Percentiles rank a stretch among this genome's conserved stretches.
phyloP scores from a whole-genome alignment of 2,113 vertebrate species.

The Poecilia latipinna region DNA sequence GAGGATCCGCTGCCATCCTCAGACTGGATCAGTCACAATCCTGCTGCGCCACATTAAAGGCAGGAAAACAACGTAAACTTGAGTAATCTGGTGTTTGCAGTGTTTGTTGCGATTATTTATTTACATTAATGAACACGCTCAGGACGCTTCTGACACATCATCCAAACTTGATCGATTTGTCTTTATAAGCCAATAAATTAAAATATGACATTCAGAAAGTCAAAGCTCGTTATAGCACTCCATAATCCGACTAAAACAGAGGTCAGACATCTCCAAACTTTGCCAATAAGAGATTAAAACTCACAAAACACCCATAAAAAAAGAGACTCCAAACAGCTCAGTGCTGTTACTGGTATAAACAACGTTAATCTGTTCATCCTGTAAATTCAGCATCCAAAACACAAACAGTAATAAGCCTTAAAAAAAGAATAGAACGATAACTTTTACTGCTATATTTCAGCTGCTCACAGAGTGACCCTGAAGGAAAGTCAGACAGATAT shows the following conservation, averaged over 20 bases:
- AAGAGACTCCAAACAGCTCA: not conserved
- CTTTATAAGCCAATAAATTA: too few relatives aligned
- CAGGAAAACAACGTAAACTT: slow-evolving; percentile 13
- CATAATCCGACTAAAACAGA: not conserved
- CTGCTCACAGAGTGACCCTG: too few relatives aligned
- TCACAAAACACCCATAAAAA: not conserved
- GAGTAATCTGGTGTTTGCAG: slow-evolving; percentile 1
- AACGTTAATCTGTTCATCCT: not conserved
- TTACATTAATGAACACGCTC: slow-evolving; percentile 14
- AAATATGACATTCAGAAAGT: too few relatives aligned
- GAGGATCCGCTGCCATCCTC: slow-evolving; percentile 34
- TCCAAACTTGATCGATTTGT: too few relatives aligned
- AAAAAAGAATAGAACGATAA: not conserved
- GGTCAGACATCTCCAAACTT: not conserved
- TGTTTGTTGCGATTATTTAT: slow-evolving; percentile 7
- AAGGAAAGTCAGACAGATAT: too few relatives aligned
- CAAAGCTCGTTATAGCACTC: too few relatives aligned
- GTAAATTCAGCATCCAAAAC: too few relatives aligned
- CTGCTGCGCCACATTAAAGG: slow-evolving; percentile 10
- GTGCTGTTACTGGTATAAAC: not conserved
- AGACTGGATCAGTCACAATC: slow-evolving; percentile 25
- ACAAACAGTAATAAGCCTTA: too few relatives aligned
- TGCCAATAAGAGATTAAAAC: not conserved
- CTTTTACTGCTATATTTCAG: not conserved
- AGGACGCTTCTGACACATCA: too few relatives aligned